Conservation (phyloP, 2,888 invertebrate genomes). For the Lycocerus yunnanus region DNA sequence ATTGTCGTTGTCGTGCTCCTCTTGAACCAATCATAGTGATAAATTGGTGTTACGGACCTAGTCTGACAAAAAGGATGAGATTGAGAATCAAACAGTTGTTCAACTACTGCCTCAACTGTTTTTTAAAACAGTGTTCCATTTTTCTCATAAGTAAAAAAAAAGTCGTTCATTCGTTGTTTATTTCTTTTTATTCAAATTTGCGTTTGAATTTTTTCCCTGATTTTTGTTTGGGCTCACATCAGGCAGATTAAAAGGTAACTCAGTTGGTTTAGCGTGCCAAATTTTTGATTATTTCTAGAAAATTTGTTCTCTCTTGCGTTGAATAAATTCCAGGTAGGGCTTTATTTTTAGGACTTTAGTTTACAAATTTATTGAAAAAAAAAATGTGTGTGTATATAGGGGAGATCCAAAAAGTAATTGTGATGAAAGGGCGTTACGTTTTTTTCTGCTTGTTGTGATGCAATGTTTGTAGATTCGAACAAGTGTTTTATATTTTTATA, state of each 20-base stretch:
- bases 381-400: neutral
- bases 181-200: neutral
- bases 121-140: constrained; percentile 46
- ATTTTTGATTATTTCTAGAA: neutral
- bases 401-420: neutral
- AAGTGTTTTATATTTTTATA: constrained; percentile 30
- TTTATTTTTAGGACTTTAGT: neutral
- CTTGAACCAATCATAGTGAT: constrained; percentile 23
- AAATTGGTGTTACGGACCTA: constrained; percentile 18
- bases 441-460: neutral
- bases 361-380: neutral
- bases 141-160: constrained; percentile 18
- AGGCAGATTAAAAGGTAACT: neutral
- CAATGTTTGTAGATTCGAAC: constrained; percentile 15
- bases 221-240: neutral
- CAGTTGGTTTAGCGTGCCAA: neutral
- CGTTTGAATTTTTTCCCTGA: neutral
- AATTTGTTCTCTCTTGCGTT: neutral
- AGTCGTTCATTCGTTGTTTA: constrained; percentile 8
- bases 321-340: neutral
- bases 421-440: neutral
- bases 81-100: constrained; percentile 32
- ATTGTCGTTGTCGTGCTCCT: constrained; percentile 25
- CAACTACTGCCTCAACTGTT: constrained; percentile 39
- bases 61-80: constrained; percentile 21